Evolutionary conservation across 2,888 invertebrate genomes (phyloP), one percentile per base, ranked within the genome.

Genomic region (Temnothorax rugatulus): DNA sequence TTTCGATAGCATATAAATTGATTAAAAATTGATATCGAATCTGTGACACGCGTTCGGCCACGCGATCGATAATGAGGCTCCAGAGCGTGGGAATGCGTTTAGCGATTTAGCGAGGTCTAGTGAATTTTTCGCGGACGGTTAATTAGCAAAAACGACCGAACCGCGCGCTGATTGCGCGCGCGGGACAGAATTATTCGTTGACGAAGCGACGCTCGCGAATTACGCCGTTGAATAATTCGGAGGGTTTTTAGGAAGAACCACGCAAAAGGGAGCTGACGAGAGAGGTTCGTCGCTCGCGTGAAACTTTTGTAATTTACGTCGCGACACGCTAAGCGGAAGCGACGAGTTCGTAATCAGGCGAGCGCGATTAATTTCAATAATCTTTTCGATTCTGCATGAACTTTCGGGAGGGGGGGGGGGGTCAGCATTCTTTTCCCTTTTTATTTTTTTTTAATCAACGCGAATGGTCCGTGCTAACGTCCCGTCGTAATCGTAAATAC

Each of bases 151-250:
- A 81, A 81, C 79, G 73, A 38, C n/a, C 21, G 73, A 50, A 71
- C 13, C 38, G 9, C 79, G 18, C 79, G 59, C 38, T 81, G 79
- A 81, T 81, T 81, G 79, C 79, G 71, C 69, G 41, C 69, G 21
- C 79, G 47, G 73, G 18, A 38, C 66, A 68, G 25, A 81, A 61
- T 81, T 81, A 73, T 47, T 73, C 79, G 79, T 81, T 81, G 73
- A 81, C 73, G 79, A 73, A 79, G 73, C 57, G 71, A 57, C 54
- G 71, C 54, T 69, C 73, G 73, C 21, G 79, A 73, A 73, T 81
- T 61, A 81, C 77, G 57, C 18, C 50, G 73, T 81, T 81, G 79
- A 81, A 81, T 81, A 81, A 81, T 81, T 79, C 47, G 73, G 66
- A 68, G 29, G 29, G 79, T 81, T 73, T 81, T 73, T 81, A 69